Conservation (phyloP, 2,797 vertebrate genomes). For the Danio tinwini region DNA sequence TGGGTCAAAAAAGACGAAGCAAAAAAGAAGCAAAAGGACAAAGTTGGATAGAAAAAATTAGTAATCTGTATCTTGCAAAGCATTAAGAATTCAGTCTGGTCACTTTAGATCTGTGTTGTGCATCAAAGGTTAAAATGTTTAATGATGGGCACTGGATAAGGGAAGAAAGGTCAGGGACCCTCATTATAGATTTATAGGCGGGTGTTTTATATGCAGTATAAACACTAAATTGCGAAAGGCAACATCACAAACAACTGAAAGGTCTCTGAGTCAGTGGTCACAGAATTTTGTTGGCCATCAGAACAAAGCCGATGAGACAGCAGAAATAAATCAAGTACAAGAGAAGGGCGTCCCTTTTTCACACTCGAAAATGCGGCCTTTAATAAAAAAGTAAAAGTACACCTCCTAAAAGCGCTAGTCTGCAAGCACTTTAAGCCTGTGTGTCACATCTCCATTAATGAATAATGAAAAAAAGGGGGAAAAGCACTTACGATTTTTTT, state of each 20-base stretch:
- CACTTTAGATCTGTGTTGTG: no score
- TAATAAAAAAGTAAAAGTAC: conserved; percentile 12
- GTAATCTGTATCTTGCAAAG: no score
- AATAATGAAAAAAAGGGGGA: conserved; percentile 33
- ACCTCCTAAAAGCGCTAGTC: conserved; percentile 32
- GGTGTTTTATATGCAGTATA: no score
- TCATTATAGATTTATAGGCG: background rate
- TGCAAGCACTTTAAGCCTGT: background rate
- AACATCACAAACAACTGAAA: conserved; percentile 4
- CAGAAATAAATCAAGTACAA: background rate
- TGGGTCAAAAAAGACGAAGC: no score
- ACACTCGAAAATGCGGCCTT: background rate
- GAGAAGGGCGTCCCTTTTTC: background rate
- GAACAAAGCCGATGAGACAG: background rate
- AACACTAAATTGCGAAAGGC: no score
- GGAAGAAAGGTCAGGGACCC: background rate
- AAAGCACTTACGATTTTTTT: conserved; percentile 89
- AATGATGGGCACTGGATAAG: background rate
- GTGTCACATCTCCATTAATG: conserved; percentile 29
- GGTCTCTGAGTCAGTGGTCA: background rate
- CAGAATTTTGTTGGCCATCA: conserved; percentile 8
- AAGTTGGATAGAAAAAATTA: no score
- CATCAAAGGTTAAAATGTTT: background rate
- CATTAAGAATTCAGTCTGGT: no score
- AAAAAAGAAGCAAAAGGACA: no score